These are phyloP conservation scores for Oscheius myriophilus DNA, from an alignment of 2,888 invertebrate genomes.

Conservation along the genomic window DNA sequence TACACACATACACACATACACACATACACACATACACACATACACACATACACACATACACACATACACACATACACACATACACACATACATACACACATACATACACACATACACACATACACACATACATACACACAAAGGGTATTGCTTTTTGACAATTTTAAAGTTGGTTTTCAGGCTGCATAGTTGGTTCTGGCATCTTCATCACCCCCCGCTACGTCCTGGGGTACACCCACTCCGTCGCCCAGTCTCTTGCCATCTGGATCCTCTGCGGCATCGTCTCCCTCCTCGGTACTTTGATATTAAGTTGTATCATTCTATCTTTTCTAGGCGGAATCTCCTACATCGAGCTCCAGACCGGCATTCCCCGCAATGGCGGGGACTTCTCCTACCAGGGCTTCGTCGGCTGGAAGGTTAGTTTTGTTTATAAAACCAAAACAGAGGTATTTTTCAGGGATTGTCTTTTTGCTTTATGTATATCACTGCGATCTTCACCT, in stretches of 20 bases:
- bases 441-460: neutral
- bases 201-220: slow-evolving; percentile 36
- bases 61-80: slow-evolving; percentile 3
- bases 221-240: slow-evolving; percentile 70
- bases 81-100: slow-evolving; percentile 3
- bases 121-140: neutral
- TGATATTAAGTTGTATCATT: neutral
- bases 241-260: slow-evolving; percentile 80
- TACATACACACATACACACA: neutral
- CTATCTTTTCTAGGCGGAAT: slow-evolving; percentile 75
- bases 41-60: slow-evolving; percentile 1
- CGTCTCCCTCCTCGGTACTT: slow-evolving; percentile 83
- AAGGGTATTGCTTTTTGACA: too few species aligned
- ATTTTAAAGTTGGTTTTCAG: too few species aligned
- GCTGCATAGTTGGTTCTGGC: slow-evolving; percentile 33
- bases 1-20: neutral
- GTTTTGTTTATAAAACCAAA: neutral
- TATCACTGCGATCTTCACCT: slow-evolving; percentile 21
- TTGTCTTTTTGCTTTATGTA: slow-evolving; percentile 26
- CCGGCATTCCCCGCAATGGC: slow-evolving; percentile 77
- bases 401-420: slow-evolving; percentile 29
- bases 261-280: slow-evolving; percentile 83
- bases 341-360: slow-evolving; percentile 88
- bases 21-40: neutral
- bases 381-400: slow-evolving; percentile 32